Percentiles rank a stretch among this genome's conserved stretches.
Evolutionary conservation across 2,113 vertebrate species (phyloP).

Genomic region (Halcyon malimbica): DNA sequence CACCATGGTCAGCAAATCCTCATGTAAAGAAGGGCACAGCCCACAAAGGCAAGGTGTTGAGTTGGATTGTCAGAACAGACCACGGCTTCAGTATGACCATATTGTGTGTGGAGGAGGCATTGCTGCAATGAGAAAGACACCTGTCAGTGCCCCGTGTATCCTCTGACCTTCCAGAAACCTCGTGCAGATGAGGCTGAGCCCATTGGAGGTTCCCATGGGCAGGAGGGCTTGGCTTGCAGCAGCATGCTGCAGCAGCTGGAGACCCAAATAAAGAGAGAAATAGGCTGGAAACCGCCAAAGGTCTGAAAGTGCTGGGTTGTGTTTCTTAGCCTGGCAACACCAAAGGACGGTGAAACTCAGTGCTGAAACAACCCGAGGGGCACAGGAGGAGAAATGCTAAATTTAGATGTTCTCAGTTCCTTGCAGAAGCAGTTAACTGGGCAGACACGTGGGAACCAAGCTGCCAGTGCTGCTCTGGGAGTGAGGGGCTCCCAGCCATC

Average conservation of each 20-base stretch:
- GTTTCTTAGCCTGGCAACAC: background rate
- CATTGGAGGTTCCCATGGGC: background rate
- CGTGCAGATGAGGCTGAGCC: background rate
- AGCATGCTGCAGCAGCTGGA: background rate
- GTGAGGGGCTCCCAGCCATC: accelerated
- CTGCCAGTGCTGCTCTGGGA: background rate
- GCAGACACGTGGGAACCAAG: background rate
- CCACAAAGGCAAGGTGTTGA: background rate
- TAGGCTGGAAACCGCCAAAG: background rate
- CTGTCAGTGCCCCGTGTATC: background rate
- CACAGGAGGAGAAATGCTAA: background rate
- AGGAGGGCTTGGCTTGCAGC: background rate
- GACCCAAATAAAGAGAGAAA: background rate
- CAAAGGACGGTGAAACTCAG: background rate
- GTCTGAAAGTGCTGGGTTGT: background rate
- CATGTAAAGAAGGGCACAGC: background rate
- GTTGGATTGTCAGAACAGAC: background rate
- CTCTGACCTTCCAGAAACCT: background rate
- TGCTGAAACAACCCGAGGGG: background rate
- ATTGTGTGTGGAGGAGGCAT: background rate
- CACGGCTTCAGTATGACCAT: accelerated
- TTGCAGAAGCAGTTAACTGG: background rate
- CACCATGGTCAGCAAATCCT: background rate
- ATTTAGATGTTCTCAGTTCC: background rate
- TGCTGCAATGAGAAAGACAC: background rate